Base-by-base conservation (phyloP, 2,113 vertebrate genomes). In the Xenus cinereus region DNA sequence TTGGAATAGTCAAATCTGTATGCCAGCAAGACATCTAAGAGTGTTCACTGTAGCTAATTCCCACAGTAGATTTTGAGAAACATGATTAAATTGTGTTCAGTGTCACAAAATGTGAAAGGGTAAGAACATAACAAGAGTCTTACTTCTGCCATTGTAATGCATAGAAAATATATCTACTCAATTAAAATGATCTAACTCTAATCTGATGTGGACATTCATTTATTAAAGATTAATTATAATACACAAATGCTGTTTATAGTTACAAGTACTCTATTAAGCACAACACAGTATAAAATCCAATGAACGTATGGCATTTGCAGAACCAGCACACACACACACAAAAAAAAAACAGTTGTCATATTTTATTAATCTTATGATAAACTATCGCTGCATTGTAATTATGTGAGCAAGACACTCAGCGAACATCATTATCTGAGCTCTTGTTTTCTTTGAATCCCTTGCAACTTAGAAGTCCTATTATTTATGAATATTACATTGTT, bases 361-460 rank as follows among this genome's bases (percentile, higher is more conserved):
- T 73, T 95, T 94, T 94, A 93, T 93, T 96, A 93, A 84, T 93
- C 62, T 46, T 85, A 57, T 48, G 67, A 94, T 84, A 83, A 94
- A 94, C 63, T 86, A 84, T 78, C 3, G 1, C 48, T 78, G n/a
- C 35, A 67, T 82, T 95, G 18, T 78, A 94, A 93, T 84, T 93
- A 72, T 78, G 89, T 89, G 89, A 95, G 69, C 48, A 91, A 79
- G 69, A 89, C 11, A 96, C 50, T 62, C 32, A 88, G 63, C 8
- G 68, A 96, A 77, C 79, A 92, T 90, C 37, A 89, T 96, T 96
- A 87, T 85, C 48, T 68, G 57, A 95, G 33, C 26, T 95, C 39
- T 54, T 75, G n/a, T 53, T 82, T 93, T 92, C 66, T 82, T 78
- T 92, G 43, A 90, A 78, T 84, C 15, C 48, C 41, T 92, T 81